Evolutionary conservation across 37 sponge, comb jelly and placozoan species (phyloP).

Genomic region (Halichondria panicea): DNA sequence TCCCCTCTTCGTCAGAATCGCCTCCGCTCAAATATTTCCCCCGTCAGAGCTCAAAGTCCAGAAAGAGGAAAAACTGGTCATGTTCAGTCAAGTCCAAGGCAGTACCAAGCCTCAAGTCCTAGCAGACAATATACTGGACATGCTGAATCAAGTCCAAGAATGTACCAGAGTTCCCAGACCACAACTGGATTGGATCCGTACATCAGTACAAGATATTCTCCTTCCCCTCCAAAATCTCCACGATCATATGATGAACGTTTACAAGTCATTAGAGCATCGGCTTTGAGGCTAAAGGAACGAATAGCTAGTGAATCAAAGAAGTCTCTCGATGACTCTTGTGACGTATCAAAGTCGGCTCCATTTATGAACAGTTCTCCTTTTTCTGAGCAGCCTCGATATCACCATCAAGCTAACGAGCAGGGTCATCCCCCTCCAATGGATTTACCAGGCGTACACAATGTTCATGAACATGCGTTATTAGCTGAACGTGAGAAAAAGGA

Average conservation of each 20-base stretch:
- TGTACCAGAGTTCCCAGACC: not conserved
- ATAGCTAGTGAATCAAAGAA: constrained; percentile 35
- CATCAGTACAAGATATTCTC: not conserved
- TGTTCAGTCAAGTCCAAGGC: not conserved
- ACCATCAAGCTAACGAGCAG: not conserved
- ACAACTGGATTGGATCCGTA: no score
- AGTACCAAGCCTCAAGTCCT: not conserved
- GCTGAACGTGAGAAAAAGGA: constrained; percentile 4
- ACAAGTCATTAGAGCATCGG: constrained; percentile 34
- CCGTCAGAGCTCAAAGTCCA: constrained; percentile 4
- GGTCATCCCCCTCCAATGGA: not conserved
- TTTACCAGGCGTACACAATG: constrained; percentile 50
- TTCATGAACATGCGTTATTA: constrained; percentile 26
- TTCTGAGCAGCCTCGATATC: not conserved
- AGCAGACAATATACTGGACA: not conserved
- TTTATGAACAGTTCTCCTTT: not conserved
- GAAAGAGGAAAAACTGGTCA: not conserved
- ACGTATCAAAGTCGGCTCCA: not conserved
- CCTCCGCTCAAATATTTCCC: constrained; percentile 6
- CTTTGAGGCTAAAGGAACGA: constrained; percentile 51
- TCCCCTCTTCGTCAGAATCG: not conserved
- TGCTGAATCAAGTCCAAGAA: not conserved
- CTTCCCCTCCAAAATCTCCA: not conserved
- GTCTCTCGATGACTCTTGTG: not conserved
- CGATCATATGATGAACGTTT: constrained; percentile 40